Evolutionary conservation across 2,888 invertebrate species (phyloP).

Genomic region (Nowickia ferox): DNA sequence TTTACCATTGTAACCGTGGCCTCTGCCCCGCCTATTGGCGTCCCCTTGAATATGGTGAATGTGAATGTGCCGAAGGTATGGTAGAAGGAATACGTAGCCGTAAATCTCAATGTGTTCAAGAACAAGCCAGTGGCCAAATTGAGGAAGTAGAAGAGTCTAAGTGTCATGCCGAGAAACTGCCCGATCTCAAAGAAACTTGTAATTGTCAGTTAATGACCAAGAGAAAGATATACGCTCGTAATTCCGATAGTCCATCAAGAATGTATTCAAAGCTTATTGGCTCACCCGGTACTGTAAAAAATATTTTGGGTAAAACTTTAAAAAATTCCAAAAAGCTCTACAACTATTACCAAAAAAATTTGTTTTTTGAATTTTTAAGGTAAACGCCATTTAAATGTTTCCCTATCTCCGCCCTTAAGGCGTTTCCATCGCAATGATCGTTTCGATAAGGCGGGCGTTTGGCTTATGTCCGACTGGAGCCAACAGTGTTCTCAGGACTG

Average conservation of each 20-base stretch:
- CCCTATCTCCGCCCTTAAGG: conserved; percentile 65
- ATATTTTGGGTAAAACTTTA: conserved; percentile 44
- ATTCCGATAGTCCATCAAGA: conserved; percentile 72
- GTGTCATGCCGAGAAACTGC: conserved; percentile 85
- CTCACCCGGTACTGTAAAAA: conserved; percentile 61
- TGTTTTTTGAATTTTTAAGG: conserved; percentile 62
- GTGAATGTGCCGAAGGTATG: conserved; percentile 86
- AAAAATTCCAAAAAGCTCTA: background rate
- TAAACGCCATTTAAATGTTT: conserved; percentile 63
- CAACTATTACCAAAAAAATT: background rate
- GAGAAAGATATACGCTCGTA: conserved; percentile 73
- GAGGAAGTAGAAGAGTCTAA: conserved; percentile 85
- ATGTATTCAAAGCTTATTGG: conserved; percentile 74
- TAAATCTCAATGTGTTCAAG: conserved; percentile 87
- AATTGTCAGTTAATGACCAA: conserved; percentile 77
- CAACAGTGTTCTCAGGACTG: conserved; percentile 88
- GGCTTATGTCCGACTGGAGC: conserved; percentile 81
- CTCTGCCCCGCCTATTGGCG: conserved; percentile 93
- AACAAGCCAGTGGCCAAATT: conserved; percentile 78
- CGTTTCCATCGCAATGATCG: conserved; percentile 75
- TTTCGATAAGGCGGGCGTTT: conserved; percentile 76
- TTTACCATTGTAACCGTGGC: conserved; percentile 88
- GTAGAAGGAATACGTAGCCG: conserved; percentile 87
- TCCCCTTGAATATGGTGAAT: conserved; percentile 90
- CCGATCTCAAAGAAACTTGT: conserved; percentile 82